These are phyloP conservation scores for Chionis minor DNA, from an alignment of 2,113 vertebrate genomes.

Conservation along the genomic window DNA sequence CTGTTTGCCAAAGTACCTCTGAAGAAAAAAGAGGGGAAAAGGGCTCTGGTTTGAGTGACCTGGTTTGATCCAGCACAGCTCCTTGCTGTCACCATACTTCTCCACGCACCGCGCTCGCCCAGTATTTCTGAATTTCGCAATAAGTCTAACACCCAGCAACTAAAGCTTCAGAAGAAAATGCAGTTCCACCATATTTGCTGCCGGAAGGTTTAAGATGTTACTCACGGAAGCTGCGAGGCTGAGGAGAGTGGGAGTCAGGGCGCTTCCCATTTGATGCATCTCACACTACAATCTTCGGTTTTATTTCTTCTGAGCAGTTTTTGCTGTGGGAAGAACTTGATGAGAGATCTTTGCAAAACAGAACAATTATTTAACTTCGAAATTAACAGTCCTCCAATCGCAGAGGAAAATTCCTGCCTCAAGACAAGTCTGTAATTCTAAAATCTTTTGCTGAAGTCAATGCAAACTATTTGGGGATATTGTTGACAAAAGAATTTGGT, in stretches of 20 bases:
- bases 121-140: fast-evolving
- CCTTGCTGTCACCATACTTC: not conserved
- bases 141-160: not conserved
- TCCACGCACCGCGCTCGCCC: fast-evolving
- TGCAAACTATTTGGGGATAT: not conserved
- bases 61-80: not conserved
- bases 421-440: not conserved
- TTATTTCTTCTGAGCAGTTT: not conserved
- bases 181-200: fast-evolving
- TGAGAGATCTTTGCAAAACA: not conserved
- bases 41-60: not conserved
- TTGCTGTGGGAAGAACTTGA: not conserved
- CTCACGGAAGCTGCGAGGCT: not conserved
- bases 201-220: not conserved
- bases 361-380: not conserved
- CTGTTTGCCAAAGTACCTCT: not conserved
- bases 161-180: not conserved
- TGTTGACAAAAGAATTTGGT: not conserved
- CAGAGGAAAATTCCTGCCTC: not conserved
- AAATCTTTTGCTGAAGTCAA: not conserved
- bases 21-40: not conserved
- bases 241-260: not conserved
- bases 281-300: fast-evolving
- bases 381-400: fast-evolving
- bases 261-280: not conserved